Percentiles rank a stretch among this genome's conserved stretches.
These are phyloP conservation scores for Dyspetes luteomarginatus DNA, from an alignment of 2,888 invertebrate genomes.

Conservation along the genomic window DNA sequence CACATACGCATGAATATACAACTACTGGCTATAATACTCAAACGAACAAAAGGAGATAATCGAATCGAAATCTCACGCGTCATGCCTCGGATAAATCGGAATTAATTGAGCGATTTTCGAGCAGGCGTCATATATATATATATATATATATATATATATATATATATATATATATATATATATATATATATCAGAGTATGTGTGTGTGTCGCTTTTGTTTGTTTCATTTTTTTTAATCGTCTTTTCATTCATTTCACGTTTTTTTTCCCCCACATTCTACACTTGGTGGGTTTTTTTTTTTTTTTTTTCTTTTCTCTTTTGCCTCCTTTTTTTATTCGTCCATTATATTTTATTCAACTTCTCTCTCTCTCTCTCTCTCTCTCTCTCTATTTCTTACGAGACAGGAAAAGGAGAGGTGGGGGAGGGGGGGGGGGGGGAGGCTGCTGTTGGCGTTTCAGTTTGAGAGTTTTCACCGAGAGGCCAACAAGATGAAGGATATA, in stretches of 20 bases:
- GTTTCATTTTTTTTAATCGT: conserved; percentile 51
- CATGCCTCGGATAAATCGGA: conserved; percentile 82
- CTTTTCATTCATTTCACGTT: conserved; percentile 52
- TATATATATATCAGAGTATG: too few relatives aligned
- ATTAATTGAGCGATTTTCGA: conserved; percentile 82
- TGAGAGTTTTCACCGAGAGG: background rate
- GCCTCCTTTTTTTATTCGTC: conserved; percentile 47
- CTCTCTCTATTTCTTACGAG: background rate
- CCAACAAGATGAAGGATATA: too few relatives aligned
- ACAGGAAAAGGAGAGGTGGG: too few relatives aligned
- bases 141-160: too few relatives aligned
- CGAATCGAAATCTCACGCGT: conserved; percentile 75
- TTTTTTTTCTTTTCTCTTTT: conserved; percentile 29
- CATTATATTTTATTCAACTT: conserved; percentile 58
- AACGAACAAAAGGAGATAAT: conserved; percentile 69
- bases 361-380: conserved; percentile 4
- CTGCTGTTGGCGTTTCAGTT: background rate
- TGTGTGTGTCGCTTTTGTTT: conserved; percentile 63
- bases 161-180: too few relatives aligned
- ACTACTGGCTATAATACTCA: conserved; percentile 56
- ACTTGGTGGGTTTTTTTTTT: conserved; percentile 32
- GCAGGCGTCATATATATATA: conserved; percentile 60
- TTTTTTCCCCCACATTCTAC: too few relatives aligned
- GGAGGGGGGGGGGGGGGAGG: background rate
- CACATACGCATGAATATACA: conserved; percentile 13